phyloP scores from a whole-genome alignment of 2,113 vertebrate species.

The Natator depressus region DNA sequence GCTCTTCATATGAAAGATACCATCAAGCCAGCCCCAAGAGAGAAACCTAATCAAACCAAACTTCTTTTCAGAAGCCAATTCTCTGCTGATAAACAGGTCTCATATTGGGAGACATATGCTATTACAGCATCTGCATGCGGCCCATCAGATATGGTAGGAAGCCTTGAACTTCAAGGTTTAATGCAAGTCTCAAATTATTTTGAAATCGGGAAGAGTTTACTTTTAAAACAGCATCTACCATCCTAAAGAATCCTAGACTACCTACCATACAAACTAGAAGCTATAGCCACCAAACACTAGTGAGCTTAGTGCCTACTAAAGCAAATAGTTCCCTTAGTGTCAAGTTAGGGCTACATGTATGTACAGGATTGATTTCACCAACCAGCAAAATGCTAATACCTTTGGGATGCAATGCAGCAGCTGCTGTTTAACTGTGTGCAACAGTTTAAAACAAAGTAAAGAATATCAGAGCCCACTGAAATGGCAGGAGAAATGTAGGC shows the following conservation, averaged over 20 bases:
- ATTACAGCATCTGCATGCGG: neutral
- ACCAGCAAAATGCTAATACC: neutral
- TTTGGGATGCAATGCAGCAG: neutral
- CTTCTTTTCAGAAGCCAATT: neutral
- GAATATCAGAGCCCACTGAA: neutral
- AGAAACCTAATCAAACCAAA: neutral
- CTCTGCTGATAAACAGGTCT: neutral
- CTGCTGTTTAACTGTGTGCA: neutral
- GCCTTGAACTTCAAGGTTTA: neutral
- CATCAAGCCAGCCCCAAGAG: neutral
- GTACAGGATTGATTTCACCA: neutral
- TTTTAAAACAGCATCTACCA: neutral
- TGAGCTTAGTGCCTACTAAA: neutral
- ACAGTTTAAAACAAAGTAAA: neutral
- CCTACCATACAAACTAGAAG: neutral
- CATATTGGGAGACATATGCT: neutral
- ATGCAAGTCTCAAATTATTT: neutral
- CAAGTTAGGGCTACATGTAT: neutral
- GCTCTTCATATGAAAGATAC: neutral
- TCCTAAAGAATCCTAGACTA: neutral
- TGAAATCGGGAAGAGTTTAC: neutral
- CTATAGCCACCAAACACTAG: neutral
- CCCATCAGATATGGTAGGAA: neutral
- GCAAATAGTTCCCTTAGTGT: neutral
- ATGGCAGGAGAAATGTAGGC: neutral